These are phyloP conservation scores for Umimayanthus kanabou DNA, from an alignment of 92 coral and sea anemone species.

Conservation along the genomic window DNA sequence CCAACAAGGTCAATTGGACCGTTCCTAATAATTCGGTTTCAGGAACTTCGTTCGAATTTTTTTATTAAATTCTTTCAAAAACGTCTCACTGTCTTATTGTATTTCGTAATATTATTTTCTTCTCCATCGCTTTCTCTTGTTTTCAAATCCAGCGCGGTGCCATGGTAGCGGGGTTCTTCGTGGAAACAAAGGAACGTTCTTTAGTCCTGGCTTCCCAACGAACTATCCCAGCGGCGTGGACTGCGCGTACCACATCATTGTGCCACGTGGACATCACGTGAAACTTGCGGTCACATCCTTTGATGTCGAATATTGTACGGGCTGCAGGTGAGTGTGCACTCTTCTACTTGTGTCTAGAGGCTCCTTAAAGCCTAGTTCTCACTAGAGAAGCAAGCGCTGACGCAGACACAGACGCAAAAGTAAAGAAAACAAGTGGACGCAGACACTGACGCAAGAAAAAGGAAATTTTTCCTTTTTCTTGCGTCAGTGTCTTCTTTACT, in stretches of 20 bases:
- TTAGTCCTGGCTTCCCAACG: slow-evolving; percentile 20
- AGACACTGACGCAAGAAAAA: too few relatives aligned
- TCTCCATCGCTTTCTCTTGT: background rate
- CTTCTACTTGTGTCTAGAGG: background rate
- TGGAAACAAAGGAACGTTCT: slow-evolving; percentile 26
- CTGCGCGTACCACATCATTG: slow-evolving; percentile 24
- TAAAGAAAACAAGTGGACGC: too few relatives aligned
- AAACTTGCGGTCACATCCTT: slow-evolving; percentile 23
- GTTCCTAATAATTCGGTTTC: too few relatives aligned
- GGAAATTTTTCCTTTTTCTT: too few relatives aligned
- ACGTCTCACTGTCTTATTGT: background rate
- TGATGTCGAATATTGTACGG: slow-evolving; percentile 10
- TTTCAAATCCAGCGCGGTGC: slow-evolving; percentile 21
- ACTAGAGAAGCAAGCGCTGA: too few relatives aligned
- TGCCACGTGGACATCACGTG: slow-evolving; percentile 32
- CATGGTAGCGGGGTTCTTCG: slow-evolving; percentile 23
- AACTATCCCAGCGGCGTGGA: slow-evolving; percentile 21
- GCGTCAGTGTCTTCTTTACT: too few relatives aligned
- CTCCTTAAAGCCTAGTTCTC: too few relatives aligned
- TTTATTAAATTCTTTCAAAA: too few relatives aligned
- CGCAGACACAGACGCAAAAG: too few relatives aligned
- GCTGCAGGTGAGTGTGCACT: background rate
- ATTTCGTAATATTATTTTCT: too few relatives aligned
- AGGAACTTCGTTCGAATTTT: too few relatives aligned
- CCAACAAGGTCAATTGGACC: too few relatives aligned